A percentile compares a stretch with the other conserved stretches of the same genome.
These are phyloP conservation scores for Hoplodrina ambigua DNA, from an alignment of 2,888 invertebrate species.

Conservation along the genomic window DNA sequence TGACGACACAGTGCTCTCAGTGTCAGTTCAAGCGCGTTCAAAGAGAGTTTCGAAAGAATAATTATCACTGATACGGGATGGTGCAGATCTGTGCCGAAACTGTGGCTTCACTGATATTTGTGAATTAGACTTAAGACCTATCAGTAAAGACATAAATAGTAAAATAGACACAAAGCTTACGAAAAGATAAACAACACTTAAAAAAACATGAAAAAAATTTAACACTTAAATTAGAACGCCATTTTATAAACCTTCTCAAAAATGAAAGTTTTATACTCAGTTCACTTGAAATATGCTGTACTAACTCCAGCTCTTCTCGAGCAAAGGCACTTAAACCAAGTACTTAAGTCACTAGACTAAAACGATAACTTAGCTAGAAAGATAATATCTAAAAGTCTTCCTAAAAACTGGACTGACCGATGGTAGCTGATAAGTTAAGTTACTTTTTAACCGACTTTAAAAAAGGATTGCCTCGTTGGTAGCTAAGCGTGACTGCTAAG, in stretches of 20 bases:
- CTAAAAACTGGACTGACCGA: slow-evolving; percentile 41
- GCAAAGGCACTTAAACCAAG: slow-evolving; percentile 32
- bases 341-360: slow-evolving; percentile 40
- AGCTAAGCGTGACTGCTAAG: too few relatives aligned
- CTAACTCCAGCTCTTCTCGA: slow-evolving; percentile 14
- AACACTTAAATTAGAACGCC: slow-evolving; percentile 3
- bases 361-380: slow-evolving; percentile 48
- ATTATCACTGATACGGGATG: too few relatives aligned
- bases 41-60: too few relatives aligned
- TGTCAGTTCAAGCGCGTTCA: too few relatives aligned
- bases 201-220: too few relatives aligned
- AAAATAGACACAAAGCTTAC: too few relatives aligned
- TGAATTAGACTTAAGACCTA: too few relatives aligned
- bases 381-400: slow-evolving; percentile 49
- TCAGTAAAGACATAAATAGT: too few relatives aligned
- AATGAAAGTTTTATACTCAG: slow-evolving; percentile 32
- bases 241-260: slow-evolving; percentile 44
- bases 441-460: not conserved
- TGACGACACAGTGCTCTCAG: too few relatives aligned
- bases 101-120: too few relatives aligned
- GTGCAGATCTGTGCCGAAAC: too few relatives aligned
- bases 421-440: slow-evolving; percentile 20
- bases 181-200: too few relatives aligned
- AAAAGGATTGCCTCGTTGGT: not conserved
- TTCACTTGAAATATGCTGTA: slow-evolving; percentile 42